These are phyloP conservation scores for Batillaria attramentaria DNA, from an alignment of 1,140 invertebrate genomes.

Conservation along the genomic window DNA sequence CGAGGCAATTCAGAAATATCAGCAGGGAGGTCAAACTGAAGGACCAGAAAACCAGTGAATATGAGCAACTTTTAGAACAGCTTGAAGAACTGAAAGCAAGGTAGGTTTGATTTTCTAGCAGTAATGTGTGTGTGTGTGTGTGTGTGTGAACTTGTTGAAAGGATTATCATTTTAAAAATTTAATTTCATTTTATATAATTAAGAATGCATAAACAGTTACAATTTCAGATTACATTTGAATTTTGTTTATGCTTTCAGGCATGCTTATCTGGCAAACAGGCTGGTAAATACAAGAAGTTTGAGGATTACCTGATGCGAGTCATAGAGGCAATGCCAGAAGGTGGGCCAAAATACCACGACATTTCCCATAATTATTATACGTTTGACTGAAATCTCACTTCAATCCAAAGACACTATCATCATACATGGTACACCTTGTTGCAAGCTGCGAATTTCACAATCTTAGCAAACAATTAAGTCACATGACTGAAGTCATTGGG, in stretches of 20 bases:
- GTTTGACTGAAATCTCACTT: too few species aligned
- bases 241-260: constrained; percentile 54
- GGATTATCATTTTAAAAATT: too few species aligned
- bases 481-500: too few species aligned
- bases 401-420: too few species aligned
- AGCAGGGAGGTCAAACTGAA: constrained; percentile 68
- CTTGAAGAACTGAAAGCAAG: constrained; percentile 61
- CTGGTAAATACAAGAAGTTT: constrained; percentile 66
- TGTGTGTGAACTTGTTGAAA: background rate
- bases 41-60: constrained; percentile 67
- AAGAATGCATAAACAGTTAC: too few species aligned
- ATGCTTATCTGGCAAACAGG: constrained; percentile 59
- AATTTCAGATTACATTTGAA: too few species aligned
- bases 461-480: too few species aligned
- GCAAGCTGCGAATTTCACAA: too few species aligned
- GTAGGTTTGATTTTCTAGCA: constrained; percentile 42
- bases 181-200: too few species aligned
- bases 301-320: constrained; percentile 67
- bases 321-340: constrained; percentile 69
- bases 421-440: too few species aligned
- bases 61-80: constrained; percentile 44
- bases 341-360: too few species aligned
- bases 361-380: too few species aligned
- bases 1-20: constrained; percentile 71
- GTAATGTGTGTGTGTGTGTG: constrained; percentile 3